Evolutionary conservation across 23 tunicate species (phyloP), one percentile per base, ranked within the genome.

Genomic region (Aplidium turbinatum): DNA sequence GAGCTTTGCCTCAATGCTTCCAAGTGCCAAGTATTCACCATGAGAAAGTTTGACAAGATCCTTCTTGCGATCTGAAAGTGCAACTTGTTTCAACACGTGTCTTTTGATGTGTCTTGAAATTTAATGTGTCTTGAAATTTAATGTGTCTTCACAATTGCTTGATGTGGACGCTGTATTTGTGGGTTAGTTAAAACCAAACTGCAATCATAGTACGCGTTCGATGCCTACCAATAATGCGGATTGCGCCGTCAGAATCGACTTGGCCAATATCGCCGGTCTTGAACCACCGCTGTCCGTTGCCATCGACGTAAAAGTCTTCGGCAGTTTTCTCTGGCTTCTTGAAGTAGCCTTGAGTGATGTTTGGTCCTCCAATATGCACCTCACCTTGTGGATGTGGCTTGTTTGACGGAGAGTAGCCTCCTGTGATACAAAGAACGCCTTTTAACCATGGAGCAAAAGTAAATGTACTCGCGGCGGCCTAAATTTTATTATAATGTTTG

Each of bases 211-310:
- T n/a, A n/a, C 50, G 16, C 13, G 50, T 42, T 42, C 50, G 50
- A 42, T 11, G 39, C 58, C 23, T 27, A 82, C 87, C 98, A 26
- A 93, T 82, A 50, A 93, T 93, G 6, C 84, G 71, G 55, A 93
- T 31, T 9, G 79, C 82, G 9, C 98, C 98, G 56, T 93, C 98
- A 1, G 39, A 64, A 4, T 89, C 82, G 39, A 88, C 32, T 36
- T 93, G 89, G 6, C 98, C 98, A 42, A 93, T 93, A 63, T 93
- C 98, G 3, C 98, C 98, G 21, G 98, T 93, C 71, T 82, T 86
- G 52, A 93, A 93, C 93, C 93, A 93, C 31, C 98, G 39, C 63
- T 80, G 79, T 1, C 98, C 98, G 39, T 86, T 87, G 52, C 76
- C 93, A 33, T 93, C 98, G 3, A 70, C 79, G 56, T 87, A 93